These are phyloP conservation scores for Lingula anatina DNA, from an alignment of 2,888 invertebrate genomes.

Conservation along the genomic window DNA sequence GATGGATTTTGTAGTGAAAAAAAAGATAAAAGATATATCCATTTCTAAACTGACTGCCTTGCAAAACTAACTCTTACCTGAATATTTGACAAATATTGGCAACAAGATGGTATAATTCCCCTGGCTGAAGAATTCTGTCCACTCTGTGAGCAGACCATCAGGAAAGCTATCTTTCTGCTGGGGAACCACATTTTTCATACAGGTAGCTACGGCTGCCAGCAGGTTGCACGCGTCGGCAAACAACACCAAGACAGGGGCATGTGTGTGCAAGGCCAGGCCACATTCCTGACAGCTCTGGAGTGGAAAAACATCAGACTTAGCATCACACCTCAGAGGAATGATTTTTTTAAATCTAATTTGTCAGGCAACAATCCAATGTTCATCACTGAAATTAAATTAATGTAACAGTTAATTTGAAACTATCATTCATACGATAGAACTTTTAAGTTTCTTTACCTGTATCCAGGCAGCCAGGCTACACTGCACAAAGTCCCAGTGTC, in stretches of 20 bases:
- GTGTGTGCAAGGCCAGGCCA: conserved; percentile 6
- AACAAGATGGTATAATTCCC: conserved; percentile 59
- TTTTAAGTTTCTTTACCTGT: conserved; percentile 42
- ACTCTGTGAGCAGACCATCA: conserved; percentile 62
- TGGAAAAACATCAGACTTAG: background rate
- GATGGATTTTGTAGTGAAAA: too few species aligned
- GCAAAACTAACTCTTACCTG: conserved; percentile 14
- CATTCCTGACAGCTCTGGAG: conserved; percentile 20
- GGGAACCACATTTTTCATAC: conserved; percentile 32
- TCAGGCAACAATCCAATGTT: too few species aligned
- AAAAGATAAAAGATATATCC: too few species aligned
- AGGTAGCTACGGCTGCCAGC: conserved; percentile 42
- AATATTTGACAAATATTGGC: conserved; percentile 56
- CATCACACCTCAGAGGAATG: background rate
- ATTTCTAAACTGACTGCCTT: too few species aligned
- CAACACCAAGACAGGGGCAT: conserved; percentile 18
- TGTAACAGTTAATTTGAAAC: too few species aligned
- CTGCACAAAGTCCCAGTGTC: conserved; percentile 71
- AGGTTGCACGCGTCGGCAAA: conserved; percentile 21
- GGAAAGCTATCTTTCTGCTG: conserved; percentile 20
- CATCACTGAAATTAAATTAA: too few species aligned
- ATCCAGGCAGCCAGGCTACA: conserved; percentile 69
- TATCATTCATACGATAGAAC: too few species aligned
- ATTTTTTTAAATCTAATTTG: too few species aligned
- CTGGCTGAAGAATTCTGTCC: conserved; percentile 71